These are phyloP conservation scores for Schizotus pectinicornis DNA, from an alignment of 2,888 invertebrate genomes.

Conservation along the genomic window DNA sequence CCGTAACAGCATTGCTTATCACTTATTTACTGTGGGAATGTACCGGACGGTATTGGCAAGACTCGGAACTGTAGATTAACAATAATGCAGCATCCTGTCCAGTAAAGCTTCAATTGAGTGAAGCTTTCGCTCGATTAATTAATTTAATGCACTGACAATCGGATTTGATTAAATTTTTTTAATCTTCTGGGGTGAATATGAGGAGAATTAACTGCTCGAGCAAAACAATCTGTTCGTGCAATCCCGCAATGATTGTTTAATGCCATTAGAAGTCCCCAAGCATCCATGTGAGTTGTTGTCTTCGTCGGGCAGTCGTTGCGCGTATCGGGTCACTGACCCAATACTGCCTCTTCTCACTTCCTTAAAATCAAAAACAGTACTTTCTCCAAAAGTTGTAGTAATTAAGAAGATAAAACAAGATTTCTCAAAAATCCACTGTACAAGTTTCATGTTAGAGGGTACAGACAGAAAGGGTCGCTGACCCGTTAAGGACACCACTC, in stretches of 20 bases:
- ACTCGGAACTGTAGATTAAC: no score
- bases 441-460: no score
- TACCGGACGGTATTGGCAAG: no score
- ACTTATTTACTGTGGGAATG: neutral
- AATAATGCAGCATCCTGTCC: no score
- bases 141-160: neutral
- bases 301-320: constrained; percentile 15
- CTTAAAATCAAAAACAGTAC: no score
- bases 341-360: neutral
- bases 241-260: constrained; percentile 32
- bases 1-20: constrained; percentile 33
- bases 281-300: constrained; percentile 19
- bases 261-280: constrained; percentile 29
- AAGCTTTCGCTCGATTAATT: neutral
- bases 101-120: no score
- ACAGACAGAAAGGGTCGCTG: constrained; percentile 16
- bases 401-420: neutral
- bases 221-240: constrained; percentile 28
- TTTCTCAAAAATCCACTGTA: neutral
- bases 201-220: constrained; percentile 16
- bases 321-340: constrained; percentile 2
- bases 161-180: constrained; percentile 4
- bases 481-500: constrained; percentile 22
- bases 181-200: constrained; percentile 4
- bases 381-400: no score